phyloP scores from a whole-genome alignment of 2,113 vertebrate species.

The Cryptotis parvus region DNA sequence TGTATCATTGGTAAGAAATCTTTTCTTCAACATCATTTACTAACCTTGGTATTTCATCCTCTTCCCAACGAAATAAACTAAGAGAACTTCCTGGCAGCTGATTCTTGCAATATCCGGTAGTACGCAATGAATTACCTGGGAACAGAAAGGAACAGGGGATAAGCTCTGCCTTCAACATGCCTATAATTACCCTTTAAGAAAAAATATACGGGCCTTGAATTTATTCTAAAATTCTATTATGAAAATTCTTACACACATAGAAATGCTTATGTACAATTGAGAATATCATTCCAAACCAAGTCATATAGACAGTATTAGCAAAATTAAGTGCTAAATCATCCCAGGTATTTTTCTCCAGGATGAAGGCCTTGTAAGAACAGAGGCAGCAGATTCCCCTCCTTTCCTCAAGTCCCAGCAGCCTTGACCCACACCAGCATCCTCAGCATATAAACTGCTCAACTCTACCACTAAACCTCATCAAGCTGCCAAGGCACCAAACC shows the following conservation, averaged over 20 bases:
- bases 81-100: slow-evolving; percentile 86
- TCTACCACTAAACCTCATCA: too few species aligned
- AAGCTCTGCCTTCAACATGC: slow-evolving; percentile 49
- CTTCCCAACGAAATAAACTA: slow-evolving; percentile 91
- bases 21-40: slow-evolving; percentile 71
- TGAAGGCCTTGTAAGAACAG: background rate
- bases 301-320: too few species aligned
- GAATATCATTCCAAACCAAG: background rate
- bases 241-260: slow-evolving; percentile 33
- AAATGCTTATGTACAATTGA: background rate
- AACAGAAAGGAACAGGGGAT: slow-evolving; percentile 62
- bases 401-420: too few species aligned
- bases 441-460: too few species aligned
- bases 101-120: slow-evolving; percentile 80
- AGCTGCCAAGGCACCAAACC: too few species aligned
- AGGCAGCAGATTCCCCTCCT: too few species aligned
- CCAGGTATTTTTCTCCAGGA: too few species aligned
- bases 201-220: slow-evolving; percentile 23
- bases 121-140: slow-evolving; percentile 81
- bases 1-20: background rate
- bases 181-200: slow-evolving; percentile 55
- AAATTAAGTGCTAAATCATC: too few species aligned
- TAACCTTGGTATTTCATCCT: slow-evolving; percentile 94
- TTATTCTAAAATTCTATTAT: slow-evolving; percentile 41
- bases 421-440: too few species aligned